Evolutionary conservation across 35 echinoderm and acorn worm genomes (phyloP).

Genomic region (Diadema setosum): DNA sequence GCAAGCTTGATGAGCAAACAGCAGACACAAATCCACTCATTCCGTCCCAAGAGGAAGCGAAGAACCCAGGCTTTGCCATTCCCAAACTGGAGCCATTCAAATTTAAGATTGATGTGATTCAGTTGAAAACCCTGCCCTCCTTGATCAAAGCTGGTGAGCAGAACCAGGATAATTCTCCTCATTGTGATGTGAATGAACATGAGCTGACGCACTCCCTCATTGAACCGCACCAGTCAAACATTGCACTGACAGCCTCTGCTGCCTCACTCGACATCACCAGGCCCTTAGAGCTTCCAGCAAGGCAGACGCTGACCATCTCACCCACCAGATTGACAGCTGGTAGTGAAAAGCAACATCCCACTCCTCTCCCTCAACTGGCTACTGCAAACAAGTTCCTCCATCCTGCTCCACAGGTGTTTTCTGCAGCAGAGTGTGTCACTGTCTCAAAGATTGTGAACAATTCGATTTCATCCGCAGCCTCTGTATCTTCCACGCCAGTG

Average conservation of each 20-base stretch:
- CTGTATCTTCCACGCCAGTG: background rate
- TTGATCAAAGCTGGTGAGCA: conserved; percentile 35
- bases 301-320: background rate
- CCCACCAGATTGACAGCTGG: background rate
- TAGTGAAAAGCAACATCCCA: background rate
- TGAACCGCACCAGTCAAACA: background rate
- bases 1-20: conserved; percentile 21
- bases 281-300: background rate
- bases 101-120: conserved; percentile 90
- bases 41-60: conserved; percentile 12
- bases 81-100: conserved; percentile 86
- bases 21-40: background rate
- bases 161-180: background rate
- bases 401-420: background rate
- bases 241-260: conserved; percentile 46
- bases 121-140: conserved; percentile 82
- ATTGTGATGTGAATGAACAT: background rate
- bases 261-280: conserved; percentile 33
- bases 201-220: background rate
- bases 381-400: background rate
- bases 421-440: background rate
- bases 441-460: background rate
- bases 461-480: background rate
- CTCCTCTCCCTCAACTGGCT: background rate
- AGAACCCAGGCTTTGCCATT: conserved; percentile 9